Percentiles rank a stretch among this genome's conserved stretches.
These are phyloP conservation scores for Cercopithecus mona DNA, from an alignment of 2,113 vertebrate genomes.

Conservation along the genomic window DNA sequence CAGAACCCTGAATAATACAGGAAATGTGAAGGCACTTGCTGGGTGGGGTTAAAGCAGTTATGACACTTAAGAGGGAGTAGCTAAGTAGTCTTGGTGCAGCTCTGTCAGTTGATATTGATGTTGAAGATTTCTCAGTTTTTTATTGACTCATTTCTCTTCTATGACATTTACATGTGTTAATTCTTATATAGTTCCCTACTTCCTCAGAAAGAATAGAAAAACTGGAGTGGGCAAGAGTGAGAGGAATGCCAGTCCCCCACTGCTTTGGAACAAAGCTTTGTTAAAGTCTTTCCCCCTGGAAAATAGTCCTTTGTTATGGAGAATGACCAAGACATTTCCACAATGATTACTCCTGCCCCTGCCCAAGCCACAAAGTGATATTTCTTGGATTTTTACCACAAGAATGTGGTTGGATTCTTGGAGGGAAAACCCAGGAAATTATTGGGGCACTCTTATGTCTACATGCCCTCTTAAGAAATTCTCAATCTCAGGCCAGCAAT, in stretches of 20 bases:
- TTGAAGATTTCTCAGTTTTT: neutral
- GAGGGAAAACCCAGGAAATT: neutral
- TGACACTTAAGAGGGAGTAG: neutral
- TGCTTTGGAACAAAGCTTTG: neutral
- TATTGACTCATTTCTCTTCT: neutral
- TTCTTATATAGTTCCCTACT: neutral
- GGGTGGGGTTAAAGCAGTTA: neutral
- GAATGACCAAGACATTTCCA: neutral
- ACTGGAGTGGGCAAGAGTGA: neutral
- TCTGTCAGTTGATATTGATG: neutral
- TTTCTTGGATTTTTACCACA: neutral
- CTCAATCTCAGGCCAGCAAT: neutral
- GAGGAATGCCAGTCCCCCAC: neutral
- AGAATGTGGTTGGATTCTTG: neutral
- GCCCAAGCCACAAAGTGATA: neutral
- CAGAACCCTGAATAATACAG: no score
- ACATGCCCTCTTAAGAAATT: neutral
- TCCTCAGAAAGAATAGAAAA: neutral
- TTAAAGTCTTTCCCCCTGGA: neutral
- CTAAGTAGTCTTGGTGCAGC: neutral
- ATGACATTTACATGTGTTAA: neutral
- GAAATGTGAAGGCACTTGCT: neutral
- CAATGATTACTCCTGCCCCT: neutral
- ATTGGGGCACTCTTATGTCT: neutral
- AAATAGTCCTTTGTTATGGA: neutral